A percentile compares a stretch with the other conserved stretches of the same genome.
Conservation (phyloP, 2,888 invertebrate species). For the Pyrgus malvae region DNA sequence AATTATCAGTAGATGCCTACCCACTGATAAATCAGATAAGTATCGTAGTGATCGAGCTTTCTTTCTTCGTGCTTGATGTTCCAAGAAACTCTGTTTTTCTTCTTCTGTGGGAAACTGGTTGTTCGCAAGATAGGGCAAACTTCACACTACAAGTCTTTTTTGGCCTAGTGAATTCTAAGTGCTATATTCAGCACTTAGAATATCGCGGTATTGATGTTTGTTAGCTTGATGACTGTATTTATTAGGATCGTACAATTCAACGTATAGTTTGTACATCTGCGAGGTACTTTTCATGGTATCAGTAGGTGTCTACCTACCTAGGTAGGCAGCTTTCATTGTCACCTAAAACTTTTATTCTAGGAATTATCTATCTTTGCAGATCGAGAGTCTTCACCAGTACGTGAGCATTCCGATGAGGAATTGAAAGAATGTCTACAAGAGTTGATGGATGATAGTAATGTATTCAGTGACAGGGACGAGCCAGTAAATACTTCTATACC, state of each 20-base stretch:
- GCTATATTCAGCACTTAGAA: conserved; percentile 30
- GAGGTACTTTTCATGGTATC: conserved; percentile 26
- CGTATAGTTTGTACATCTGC: conserved; percentile 25
- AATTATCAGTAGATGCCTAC: no score
- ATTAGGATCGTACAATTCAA: conserved; percentile 25
- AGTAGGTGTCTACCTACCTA: no score
- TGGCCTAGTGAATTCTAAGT: conserved; percentile 31
- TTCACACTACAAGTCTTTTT: conserved; percentile 26
- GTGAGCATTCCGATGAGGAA: no score
- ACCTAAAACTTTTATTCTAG: no score
- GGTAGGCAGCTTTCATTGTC: no score
- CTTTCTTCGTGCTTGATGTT: background rate
- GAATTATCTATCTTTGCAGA: no score
- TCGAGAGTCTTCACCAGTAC: no score
- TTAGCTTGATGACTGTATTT: conserved; percentile 3
- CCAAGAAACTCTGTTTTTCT: background rate
- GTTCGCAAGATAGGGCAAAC: background rate
- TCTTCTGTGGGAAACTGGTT: background rate
- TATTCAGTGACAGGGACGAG: no score
- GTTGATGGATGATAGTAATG: no score
- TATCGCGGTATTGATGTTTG: conserved; percentile 17
- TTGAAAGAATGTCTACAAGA: no score
- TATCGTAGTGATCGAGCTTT: background rate
- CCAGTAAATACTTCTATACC: no score
- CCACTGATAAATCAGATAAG: no score